Evolutionary conservation across 2,113 vertebrate genomes (phyloP), one percentile per base, ranked within the genome.

Genomic region (Sapajus apella): DNA sequence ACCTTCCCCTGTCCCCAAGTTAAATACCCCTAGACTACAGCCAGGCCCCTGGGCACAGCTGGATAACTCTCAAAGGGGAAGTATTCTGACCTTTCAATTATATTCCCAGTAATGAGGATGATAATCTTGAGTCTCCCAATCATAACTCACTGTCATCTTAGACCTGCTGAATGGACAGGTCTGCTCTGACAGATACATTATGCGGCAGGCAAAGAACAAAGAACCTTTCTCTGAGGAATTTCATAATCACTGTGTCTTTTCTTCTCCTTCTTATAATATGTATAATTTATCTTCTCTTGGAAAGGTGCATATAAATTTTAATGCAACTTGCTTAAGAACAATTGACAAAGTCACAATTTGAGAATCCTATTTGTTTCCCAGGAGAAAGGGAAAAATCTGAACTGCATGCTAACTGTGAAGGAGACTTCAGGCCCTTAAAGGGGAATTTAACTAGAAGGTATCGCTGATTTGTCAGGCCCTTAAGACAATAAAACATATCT

Each of bases 251-350:
- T 18, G 0, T 27, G 56, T 45, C 35, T 68, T 96, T 85, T 85
- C 87, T 73, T 89, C 83, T 64, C 87, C 30, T 79, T 58, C 52
- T 77, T 91, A 50, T 77, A 81, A 95, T 50, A 72, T 14, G 72
- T 82, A 25, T 77, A 85, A 89, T 90, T 95, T 75, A 96, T 70
- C 90, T 96, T 94, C 88, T 81, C 76, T 90, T 64, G 40, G 47
- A 76, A 95, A 95, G 68, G 45, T 61, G 17, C 70, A 21, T 25
- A 64, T 84, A 76, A 52, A 95, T 95, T 70, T 84, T 56, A 91
- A 90, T n/a, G 37, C 52, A 45, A 94, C 83, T 94, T 82, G 43
- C 87, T 91, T 93, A 84, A 32, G 76, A 92, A 96, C 55, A 80
- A 94, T 87, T 84, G 87, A 90, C 79, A 93, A 93, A 96, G 75